Percentiles rank a stretch among this genome's conserved stretches.
These are phyloP conservation scores for Sinocyclocheilus anshuiensis DNA, from an alignment of 2,113 vertebrate species.

Conservation along the genomic window DNA sequence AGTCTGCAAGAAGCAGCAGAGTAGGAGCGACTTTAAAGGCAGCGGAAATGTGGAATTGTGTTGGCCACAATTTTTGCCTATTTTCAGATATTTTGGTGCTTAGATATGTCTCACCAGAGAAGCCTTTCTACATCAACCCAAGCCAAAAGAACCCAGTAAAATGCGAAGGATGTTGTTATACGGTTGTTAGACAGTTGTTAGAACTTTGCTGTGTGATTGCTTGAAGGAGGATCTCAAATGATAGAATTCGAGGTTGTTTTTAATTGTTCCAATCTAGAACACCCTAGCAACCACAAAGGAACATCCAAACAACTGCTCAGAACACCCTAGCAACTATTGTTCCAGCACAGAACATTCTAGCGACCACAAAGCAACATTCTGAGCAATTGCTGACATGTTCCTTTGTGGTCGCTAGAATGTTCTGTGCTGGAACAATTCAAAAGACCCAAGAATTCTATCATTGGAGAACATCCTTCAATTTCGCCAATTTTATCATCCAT, in stretches of 20 bases:
- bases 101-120: background rate
- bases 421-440: background rate
- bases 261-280: background rate
- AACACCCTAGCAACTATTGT: too few relatives aligned
- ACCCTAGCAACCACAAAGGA: too few relatives aligned
- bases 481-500: background rate
- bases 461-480: background rate
- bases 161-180: background rate
- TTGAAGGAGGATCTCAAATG: background rate
- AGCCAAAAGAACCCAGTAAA: background rate
- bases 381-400: background rate
- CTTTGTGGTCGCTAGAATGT: background rate
- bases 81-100: slow-evolving; percentile 12
- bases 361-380: background rate
- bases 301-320: too few relatives aligned
- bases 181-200: background rate
- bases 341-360: too few relatives aligned
- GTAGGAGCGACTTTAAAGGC: slow-evolving; percentile 9
- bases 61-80: background rate
- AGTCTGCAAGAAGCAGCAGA: background rate
- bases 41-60: background rate
- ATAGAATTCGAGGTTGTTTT: background rate
- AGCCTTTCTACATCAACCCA: background rate
- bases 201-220: background rate
- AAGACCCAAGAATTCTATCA: background rate